Conservation (phyloP, 2,888 invertebrate genomes). For the Abrostola triplasia region DNA sequence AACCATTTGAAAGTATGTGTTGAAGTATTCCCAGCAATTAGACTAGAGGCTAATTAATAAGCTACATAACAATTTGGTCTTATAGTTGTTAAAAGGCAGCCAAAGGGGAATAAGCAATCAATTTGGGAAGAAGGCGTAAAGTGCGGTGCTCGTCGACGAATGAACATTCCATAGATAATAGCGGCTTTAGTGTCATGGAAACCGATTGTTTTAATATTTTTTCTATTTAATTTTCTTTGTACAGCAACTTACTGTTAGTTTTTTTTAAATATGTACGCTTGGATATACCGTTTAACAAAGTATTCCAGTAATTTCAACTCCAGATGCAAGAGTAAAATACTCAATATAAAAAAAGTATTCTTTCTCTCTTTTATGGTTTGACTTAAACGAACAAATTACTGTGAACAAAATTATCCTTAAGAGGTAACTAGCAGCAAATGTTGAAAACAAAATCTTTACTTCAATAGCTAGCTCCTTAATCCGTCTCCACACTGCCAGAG, state of each 20-base stretch:
- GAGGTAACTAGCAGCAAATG: not conserved
- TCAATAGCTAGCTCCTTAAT: conserved; percentile 19
- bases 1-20: conserved; percentile 53
- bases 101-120: conserved; percentile 75
- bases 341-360: too few relatives aligned
- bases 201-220: conserved; percentile 49
- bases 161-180: conserved; percentile 74
- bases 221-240: not conserved
- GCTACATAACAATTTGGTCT: conserved; percentile 70
- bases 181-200: conserved; percentile 60
- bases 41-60: conserved; percentile 63
- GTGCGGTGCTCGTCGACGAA: conserved; percentile 71
- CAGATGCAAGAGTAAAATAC: too few relatives aligned
- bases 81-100: conserved; percentile 71
- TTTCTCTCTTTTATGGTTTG: not conserved
- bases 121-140: conserved; percentile 77
- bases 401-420: not conserved
- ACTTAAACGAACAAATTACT: not conserved
- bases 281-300: too few relatives aligned
- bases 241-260: too few relatives aligned
- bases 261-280: too few relatives aligned
- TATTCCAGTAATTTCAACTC: too few relatives aligned
- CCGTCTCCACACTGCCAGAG: conserved; percentile 62
- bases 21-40: conserved; percentile 48
- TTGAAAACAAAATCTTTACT: not conserved